phyloP scores from a whole-genome alignment of 92 coral and sea anemone species.

The Umimayanthus kanabou region DNA sequence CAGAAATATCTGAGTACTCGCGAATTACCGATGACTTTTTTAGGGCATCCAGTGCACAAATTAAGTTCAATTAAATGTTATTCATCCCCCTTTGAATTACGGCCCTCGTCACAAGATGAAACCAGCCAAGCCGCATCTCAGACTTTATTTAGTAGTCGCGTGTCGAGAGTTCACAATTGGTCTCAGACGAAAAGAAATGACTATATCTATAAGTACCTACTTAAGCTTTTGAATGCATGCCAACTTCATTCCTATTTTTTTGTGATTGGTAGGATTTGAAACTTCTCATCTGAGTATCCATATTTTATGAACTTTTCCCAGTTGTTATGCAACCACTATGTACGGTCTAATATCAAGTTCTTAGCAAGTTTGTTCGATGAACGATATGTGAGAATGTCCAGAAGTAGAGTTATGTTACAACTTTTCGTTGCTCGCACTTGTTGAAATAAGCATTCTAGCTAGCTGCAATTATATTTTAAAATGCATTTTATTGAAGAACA shows the following conservation, averaged over 20 bases:
- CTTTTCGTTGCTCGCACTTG: no score
- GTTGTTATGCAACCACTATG: neutral
- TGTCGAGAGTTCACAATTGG: neutral
- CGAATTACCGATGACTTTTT: neutral
- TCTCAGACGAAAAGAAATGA: neutral
- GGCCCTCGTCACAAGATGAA: neutral
- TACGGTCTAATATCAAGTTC: neutral
- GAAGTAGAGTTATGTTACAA: no score
- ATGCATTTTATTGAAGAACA: no score
- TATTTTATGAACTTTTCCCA: neutral
- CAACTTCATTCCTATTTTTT: no score
- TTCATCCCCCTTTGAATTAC: neutral
- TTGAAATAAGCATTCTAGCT: no score
- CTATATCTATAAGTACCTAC: neutral
- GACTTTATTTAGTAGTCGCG: neutral
- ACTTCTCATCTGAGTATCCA: neutral
- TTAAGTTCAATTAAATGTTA: neutral
- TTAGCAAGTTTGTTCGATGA: neutral
- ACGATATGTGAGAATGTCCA: no score
- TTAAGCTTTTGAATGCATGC: neutral
- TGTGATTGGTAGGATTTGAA: neutral
- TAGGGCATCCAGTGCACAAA: neutral
- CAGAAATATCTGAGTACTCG: neutral
- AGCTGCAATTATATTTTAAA: no score
- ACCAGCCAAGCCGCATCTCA: neutral